Evolutionary conservation across 2,888 invertebrate genomes (phyloP).

Genomic region (Hartigia nigra): DNA sequence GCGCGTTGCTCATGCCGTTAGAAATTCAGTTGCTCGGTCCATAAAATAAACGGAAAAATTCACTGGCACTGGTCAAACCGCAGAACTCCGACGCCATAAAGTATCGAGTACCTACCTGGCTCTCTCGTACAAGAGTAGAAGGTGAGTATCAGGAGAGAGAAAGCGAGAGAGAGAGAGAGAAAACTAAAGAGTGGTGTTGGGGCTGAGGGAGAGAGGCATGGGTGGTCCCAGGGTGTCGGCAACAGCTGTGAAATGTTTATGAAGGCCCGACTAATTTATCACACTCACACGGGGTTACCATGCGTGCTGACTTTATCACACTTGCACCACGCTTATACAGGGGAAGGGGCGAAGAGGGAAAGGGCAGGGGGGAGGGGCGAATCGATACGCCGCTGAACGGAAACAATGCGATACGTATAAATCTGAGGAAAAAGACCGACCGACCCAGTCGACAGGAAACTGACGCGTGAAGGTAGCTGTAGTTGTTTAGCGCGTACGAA

Average conservation of each 20-base stretch:
- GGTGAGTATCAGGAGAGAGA: constrained; percentile 12
- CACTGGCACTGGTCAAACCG: constrained; percentile 37
- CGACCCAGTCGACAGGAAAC: constrained; percentile 11
- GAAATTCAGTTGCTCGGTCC: constrained; percentile 24
- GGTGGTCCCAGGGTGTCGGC: constrained; percentile 51
- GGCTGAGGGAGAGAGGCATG: constrained; percentile 20
- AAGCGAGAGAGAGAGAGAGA: constrained; percentile 3
- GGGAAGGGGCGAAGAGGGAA: constrained; percentile 15
- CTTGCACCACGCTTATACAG: constrained; percentile 18
- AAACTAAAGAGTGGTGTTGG: not conserved
- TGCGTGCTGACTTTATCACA: constrained; percentile 20
- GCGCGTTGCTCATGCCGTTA: constrained; percentile 18
- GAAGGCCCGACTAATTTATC: constrained; percentile 64
- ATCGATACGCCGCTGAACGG: constrained; percentile 27
- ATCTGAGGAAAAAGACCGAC: constrained; percentile 13
- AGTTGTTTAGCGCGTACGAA: not conserved
- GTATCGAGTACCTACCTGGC: constrained; percentile 35
- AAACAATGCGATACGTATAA: constrained; percentile 25
- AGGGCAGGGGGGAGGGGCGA: constrained; percentile 12
- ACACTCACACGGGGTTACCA: constrained; percentile 40
- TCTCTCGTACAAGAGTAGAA: not conserved
- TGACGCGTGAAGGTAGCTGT: not conserved
- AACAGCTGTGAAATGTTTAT: constrained; percentile 65
- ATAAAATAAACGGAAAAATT: constrained; percentile 29
- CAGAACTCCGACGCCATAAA: constrained; percentile 38